Evolutionary conservation across 2,888 invertebrate genomes (phyloP), one percentile per base, ranked within the genome.

Genomic region (Patella depressa): DNA sequence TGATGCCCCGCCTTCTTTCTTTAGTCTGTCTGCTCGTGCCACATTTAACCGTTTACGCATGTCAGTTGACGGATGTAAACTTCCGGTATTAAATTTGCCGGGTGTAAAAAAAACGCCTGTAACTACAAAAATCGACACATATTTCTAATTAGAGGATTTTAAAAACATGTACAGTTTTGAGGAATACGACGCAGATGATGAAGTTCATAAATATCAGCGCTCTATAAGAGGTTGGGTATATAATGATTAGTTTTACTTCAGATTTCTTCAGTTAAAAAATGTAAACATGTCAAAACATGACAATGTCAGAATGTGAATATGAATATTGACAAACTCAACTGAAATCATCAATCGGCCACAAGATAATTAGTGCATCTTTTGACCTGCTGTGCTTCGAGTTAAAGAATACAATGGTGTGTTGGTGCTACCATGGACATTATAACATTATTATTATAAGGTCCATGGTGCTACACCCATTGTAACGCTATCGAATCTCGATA

Each of bases 161-260:
- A 45, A 45, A 45, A 45, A 24, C 3, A 65, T 65, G 65, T 65
- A 65, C 24, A 65, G 65, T 24, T 65, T 65, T 65, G 65, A 65
- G 24, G 65, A 65, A 19, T 65, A 65, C 24, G 19, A 65, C 2
- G 65, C 19, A 19, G 19, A 65, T 24, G 45, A 80, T 76, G 79
- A 79, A 34, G 79, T 72, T 11, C 84, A 85, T 69, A 76, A 82
- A 73, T 84, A 85, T 69, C 86, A 85, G 69, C 79, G 83, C 29
- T 81, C 84, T 53, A 81, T 86, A 11, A 78, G 86, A 83, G 86
- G 86, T 86, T 72, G 53, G 65, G 53, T 65, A 65, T 65, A 65
- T 29, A 15, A 24, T 45, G 24, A 15, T n/a, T 15, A 15, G 15
- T 34, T 29, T 24, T 45, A 45, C 9, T 45, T 45, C 7, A 45